Percentiles rank a stretch among this genome's conserved stretches.
Evolutionary conservation across 2,888 invertebrate genomes (phyloP).

Genomic region (Hemicrepidius hirtus): DNA sequence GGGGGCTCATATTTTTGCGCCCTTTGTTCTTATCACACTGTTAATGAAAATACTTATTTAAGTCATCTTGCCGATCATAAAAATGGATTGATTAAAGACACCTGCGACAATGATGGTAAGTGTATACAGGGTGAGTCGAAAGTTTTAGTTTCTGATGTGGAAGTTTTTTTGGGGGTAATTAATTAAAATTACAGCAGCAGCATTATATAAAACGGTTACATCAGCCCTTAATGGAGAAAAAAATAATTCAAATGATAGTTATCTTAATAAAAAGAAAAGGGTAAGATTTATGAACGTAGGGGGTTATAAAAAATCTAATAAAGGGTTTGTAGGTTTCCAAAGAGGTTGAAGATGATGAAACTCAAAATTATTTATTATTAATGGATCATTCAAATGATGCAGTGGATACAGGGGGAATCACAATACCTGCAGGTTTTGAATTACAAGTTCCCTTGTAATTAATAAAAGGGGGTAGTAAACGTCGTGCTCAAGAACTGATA

Average conservation of each 20-base stretch:
- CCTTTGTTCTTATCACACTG: conserved; percentile 75
- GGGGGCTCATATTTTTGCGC: conserved; percentile 74
- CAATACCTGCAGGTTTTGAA: conserved; percentile 73
- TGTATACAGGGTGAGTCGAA: too few relatives aligned
- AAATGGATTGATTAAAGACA: conserved; percentile 70
- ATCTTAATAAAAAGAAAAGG: background rate
- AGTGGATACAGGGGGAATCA: conserved; percentile 76
- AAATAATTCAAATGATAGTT: background rate
- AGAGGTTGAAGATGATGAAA: conserved; percentile 72
- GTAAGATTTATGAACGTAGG: background rate
- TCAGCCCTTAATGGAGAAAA: background rate
- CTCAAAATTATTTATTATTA: conserved; percentile 65
- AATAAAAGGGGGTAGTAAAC: background rate
- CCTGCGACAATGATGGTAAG: conserved; percentile 27
- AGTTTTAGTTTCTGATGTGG: too few relatives aligned
- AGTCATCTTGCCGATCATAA: conserved; percentile 76
- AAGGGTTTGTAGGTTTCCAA: conserved; percentile 2
- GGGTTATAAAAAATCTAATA: background rate
- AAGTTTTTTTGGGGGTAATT: background rate
- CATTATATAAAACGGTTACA: too few relatives aligned
- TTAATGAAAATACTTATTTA: conserved; percentile 74
- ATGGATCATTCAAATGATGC: conserved; percentile 69
- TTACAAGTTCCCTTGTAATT: conserved; percentile 59
- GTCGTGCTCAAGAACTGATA: conserved; percentile 15
- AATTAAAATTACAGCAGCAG: background rate